Evolutionary conservation across 2,113 vertebrate species (phyloP).

Genomic region (Cettia cetti): DNA sequence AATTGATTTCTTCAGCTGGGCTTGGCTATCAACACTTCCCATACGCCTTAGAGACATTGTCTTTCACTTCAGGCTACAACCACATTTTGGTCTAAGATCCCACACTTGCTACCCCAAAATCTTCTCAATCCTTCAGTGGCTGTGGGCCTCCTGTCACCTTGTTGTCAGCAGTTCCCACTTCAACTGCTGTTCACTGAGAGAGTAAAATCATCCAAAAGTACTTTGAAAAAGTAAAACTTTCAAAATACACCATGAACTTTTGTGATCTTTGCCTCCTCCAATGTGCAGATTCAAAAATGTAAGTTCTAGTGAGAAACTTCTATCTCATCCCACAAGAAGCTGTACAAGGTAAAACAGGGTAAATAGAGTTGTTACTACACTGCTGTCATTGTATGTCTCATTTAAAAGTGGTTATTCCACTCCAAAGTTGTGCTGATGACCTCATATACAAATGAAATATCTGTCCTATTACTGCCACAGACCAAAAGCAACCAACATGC

Average conservation of each 20-base stretch:
- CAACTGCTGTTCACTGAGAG: not conserved
- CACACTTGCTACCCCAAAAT: not conserved
- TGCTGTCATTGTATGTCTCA: not conserved
- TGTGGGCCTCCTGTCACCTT: not conserved
- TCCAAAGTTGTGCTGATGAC: not conserved
- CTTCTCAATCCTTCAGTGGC: not conserved
- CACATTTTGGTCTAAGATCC: not conserved
- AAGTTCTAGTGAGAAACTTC: not conserved
- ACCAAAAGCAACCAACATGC: not conserved
- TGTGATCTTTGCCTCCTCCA: not conserved
- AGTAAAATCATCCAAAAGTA: not conserved
- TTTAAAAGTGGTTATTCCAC: not conserved
- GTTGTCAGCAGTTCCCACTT: conserved; percentile 19
- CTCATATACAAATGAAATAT: not conserved
- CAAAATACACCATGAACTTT: not conserved
- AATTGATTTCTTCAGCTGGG: not conserved
- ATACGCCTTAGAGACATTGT: not conserved
- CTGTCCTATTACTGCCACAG: not conserved
- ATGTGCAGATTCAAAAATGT: rapidly evolving
- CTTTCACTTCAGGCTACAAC: not conserved
- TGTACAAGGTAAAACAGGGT: not conserved
- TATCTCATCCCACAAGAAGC: not conserved
- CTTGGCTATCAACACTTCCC: not conserved
- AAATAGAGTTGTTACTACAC: not conserved
- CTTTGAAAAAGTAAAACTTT: not conserved